These are phyloP conservation scores for Crocidura indochinensis DNA, from an alignment of 2,797 vertebrate genomes.

Conservation along the genomic window DNA sequence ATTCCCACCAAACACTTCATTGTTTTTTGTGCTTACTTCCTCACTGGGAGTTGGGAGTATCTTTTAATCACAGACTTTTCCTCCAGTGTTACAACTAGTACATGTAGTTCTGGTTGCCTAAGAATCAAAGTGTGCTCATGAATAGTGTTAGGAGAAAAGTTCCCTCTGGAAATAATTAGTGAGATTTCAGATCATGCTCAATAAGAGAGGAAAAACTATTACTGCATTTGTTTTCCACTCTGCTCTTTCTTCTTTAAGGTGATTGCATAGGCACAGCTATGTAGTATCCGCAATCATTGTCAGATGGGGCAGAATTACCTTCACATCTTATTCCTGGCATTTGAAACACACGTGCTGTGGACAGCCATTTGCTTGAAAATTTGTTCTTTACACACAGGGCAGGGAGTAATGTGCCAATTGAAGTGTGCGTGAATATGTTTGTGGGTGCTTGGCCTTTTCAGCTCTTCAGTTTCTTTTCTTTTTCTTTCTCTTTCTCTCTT, in stretches of 20 bases:
- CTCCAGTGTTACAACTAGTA: not conserved
- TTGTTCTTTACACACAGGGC: conserved; percentile 49
- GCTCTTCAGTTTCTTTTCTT: conserved; percentile 47
- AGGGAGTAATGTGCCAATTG: not conserved
- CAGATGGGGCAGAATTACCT: conserved; percentile 84
- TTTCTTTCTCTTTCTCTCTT: conserved; percentile 16
- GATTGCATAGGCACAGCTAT: conserved; percentile 63
- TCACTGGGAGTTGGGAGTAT: not conserved
- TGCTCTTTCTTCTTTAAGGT: conserved; percentile 80
- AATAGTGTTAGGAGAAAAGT: conserved; percentile 16
- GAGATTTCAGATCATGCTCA: conserved; percentile 80
- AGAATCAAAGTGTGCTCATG: conserved; percentile 25
- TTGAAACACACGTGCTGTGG: conserved; percentile 81
- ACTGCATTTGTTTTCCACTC: conserved; percentile 68
- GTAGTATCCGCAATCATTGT: conserved; percentile 79
- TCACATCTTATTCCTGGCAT: conserved; percentile 82
- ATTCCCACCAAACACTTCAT: not conserved
- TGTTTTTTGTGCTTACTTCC: conserved; percentile 37
- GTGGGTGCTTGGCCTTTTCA: conserved; percentile 65
- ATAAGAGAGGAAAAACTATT: conserved; percentile 80
- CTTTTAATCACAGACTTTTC: conserved; percentile 23
- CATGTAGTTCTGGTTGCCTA: not conserved
- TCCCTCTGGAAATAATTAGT: conserved; percentile 76
- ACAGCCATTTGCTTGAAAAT: conserved; percentile 81
- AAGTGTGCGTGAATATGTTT: conserved; percentile 62